phyloP scores from a whole-genome alignment of 2,888 invertebrate genomes.

The Heterodera filipjevi region DNA sequence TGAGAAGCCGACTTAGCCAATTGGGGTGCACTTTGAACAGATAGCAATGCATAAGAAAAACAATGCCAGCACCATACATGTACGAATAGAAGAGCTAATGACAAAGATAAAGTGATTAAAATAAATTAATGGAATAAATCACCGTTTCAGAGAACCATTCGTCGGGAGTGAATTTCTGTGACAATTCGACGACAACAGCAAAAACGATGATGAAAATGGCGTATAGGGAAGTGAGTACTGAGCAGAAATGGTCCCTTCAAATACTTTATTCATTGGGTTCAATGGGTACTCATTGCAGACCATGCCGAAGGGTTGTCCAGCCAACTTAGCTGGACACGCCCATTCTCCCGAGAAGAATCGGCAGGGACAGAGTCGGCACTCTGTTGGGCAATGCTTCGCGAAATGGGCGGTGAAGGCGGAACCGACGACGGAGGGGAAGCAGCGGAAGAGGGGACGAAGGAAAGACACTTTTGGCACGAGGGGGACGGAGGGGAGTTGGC shows the following conservation, averaged over 20 bases:
- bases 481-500: background rate
- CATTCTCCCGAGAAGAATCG: background rate
- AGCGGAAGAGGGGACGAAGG: background rate
- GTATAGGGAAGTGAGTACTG: constrained; percentile 58
- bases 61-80: constrained; percentile 58
- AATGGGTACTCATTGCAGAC: background rate
- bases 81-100: constrained; percentile 58
- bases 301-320: constrained; percentile 37
- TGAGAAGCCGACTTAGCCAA: constrained; percentile 44
- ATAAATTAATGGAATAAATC: constrained; percentile 7
- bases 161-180: constrained; percentile 56
- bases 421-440: background rate
- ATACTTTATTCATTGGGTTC: background rate
- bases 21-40: constrained; percentile 60
- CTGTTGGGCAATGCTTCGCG: background rate
- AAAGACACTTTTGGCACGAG: background rate
- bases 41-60: constrained; percentile 60
- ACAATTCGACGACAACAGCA: constrained; percentile 58
- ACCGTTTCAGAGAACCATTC: constrained; percentile 61
- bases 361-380: background rate
- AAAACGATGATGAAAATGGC: constrained; percentile 59
- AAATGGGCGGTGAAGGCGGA: background rate
- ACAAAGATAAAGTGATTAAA: background rate
- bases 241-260: constrained; percentile 54
- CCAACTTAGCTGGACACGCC: constrained; percentile 28